A percentile compares a stretch with the other conserved stretches of the same genome.
These are phyloP conservation scores for Lottia scabra DNA, from an alignment of 2,888 invertebrate species.

Conservation along the genomic window DNA sequence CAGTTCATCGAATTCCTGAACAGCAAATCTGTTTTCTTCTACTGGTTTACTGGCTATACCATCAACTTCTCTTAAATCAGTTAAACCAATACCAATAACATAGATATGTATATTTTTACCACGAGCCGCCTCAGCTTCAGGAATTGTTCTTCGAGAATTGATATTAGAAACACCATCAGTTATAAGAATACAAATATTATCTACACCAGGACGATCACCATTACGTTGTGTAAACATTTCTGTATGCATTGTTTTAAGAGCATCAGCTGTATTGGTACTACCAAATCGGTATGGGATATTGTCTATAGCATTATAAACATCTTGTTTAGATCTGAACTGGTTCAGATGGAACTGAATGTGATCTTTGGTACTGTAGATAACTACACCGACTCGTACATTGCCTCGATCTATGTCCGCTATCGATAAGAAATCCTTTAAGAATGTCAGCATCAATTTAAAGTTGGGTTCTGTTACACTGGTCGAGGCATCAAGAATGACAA, in stretches of 20 bases:
- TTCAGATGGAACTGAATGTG: constrained; percentile 49
- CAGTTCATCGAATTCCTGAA: constrained; percentile 46
- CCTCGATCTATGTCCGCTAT: constrained; percentile 46
- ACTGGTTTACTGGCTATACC: constrained; percentile 47
- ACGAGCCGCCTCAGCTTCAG: constrained; percentile 47
- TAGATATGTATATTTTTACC: constrained; percentile 36
- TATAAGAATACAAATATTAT: constrained; percentile 54
- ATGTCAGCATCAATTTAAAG: constrained; percentile 36
- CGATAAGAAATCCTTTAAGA: constrained; percentile 36
- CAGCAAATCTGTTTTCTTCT: constrained; percentile 41
- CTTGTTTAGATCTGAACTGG: constrained; percentile 32
- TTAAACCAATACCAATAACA: constrained; percentile 46
- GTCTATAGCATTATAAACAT: constrained; percentile 44
- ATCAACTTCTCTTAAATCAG: constrained; percentile 48
- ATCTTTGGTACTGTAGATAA: constrained; percentile 49
- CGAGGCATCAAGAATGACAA: constrained; percentile 47
- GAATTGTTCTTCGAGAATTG: constrained; percentile 52
- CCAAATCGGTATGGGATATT: constrained; percentile 51
- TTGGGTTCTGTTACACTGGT: constrained; percentile 38
- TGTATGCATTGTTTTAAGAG: constrained; percentile 50
- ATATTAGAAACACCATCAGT: constrained; percentile 63
- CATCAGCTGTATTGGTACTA: constrained; percentile 61
- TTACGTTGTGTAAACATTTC: constrained; percentile 45
- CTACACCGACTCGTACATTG: constrained; percentile 51
- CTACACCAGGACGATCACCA: constrained; percentile 54